These are phyloP conservation scores for Motacilla tschutschensis DNA, from an alignment of 2,113 vertebrate species.

Conservation along the genomic window DNA sequence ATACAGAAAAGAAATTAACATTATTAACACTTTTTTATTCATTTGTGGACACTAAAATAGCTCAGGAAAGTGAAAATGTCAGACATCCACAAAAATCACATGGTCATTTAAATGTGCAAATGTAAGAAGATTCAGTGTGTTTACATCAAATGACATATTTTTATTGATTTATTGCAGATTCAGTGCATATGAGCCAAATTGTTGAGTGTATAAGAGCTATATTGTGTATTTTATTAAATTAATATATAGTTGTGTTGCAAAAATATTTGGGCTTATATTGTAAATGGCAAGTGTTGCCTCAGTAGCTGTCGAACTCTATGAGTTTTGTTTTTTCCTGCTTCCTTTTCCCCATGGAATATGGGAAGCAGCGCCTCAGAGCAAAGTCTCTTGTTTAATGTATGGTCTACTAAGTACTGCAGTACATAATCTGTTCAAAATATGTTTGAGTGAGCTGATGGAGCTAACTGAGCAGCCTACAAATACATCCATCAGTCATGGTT, in stretches of 20 bases:
- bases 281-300: constrained; percentile 99
- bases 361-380: constrained; percentile 90
- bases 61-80: constrained; percentile 90
- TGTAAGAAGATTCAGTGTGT: constrained; percentile 98
- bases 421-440: constrained; percentile 92
- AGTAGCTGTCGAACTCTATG: constrained; percentile 99
- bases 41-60: constrained; percentile 92
- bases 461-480: constrained; percentile 73
- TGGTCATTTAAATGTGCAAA: constrained; percentile 96
- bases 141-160: constrained; percentile 99
- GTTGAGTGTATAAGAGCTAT: constrained; percentile 99
- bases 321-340: constrained; percentile 94
- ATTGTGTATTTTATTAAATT: constrained; percentile 99
- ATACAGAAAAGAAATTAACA: constrained; percentile 59
- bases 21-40: constrained; percentile 69
- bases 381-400: constrained; percentile 88
- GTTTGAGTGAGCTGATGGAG: constrained; percentile 86
- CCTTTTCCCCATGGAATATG: constrained; percentile 85
- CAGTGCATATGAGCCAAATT: constrained; percentile 99
- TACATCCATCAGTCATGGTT: constrained; percentile 71
- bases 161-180: constrained; percentile 99
- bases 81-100: constrained; percentile 89
- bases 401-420: constrained; percentile 84
- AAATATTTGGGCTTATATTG: constrained; percentile 99
- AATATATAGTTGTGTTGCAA: constrained; percentile 99